phyloP scores from a whole-genome alignment of 2,888 invertebrate genomes.

The Mythimna loreyi region DNA sequence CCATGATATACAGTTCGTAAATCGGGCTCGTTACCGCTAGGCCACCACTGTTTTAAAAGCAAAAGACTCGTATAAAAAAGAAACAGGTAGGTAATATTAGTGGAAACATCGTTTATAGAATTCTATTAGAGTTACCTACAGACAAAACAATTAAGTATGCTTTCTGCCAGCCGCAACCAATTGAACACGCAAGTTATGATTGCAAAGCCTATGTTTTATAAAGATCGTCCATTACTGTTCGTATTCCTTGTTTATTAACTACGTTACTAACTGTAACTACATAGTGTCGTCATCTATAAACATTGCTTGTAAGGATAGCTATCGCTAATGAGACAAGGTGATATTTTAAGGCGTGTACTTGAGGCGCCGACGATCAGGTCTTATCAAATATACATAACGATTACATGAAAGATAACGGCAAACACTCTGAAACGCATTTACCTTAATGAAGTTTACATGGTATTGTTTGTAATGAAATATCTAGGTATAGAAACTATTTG shows the following conservation, averaged over 20 bases:
- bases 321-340: constrained; percentile 51
- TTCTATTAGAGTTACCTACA: background rate
- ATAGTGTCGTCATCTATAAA: constrained; percentile 26
- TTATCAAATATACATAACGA: constrained; percentile 62
- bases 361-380: constrained; percentile 30
- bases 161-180: background rate
- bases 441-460: constrained; percentile 40
- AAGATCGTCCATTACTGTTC: constrained; percentile 17
- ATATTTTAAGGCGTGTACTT: constrained; percentile 51
- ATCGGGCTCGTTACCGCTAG: too few relatives aligned
- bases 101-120: background rate
- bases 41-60: too few relatives aligned
- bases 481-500: too few relatives aligned
- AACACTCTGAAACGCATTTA: constrained; percentile 41
- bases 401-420: constrained; percentile 58
- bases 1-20: too few relatives aligned
- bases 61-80: too few relatives aligned
- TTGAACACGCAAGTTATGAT: constrained; percentile 27
- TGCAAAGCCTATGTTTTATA: constrained; percentile 26
- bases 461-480: constrained; percentile 13
- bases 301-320: constrained; percentile 25
- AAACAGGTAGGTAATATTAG: background rate
- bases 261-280: constrained; percentile 19
- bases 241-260: constrained; percentile 41
- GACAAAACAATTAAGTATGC: background rate